These are phyloP conservation scores for Malachius bipustulatus DNA, from an alignment of 2,888 invertebrate genomes.

Conservation along the genomic window DNA sequence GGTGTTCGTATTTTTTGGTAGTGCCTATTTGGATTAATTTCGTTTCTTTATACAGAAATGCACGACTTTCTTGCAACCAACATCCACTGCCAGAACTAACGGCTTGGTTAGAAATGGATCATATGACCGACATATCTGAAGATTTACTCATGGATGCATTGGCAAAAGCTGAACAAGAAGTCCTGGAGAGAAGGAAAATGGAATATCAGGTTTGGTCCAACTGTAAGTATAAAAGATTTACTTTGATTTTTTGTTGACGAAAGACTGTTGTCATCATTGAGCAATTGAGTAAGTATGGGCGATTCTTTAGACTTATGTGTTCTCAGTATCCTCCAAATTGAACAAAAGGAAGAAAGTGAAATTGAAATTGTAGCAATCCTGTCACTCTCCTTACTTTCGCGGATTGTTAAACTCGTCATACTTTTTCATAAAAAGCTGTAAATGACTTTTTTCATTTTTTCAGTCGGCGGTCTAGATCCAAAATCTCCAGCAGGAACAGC, in stretches of 20 bases:
- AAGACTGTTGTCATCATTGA: no score
- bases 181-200: slow-evolving; percentile 60
- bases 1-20: neutral
- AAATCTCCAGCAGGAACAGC: slow-evolving; percentile 78
- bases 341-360: neutral
- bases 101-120: slow-evolving; percentile 59
- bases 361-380: no score
- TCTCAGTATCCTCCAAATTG: no score
- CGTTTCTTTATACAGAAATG: slow-evolving; percentile 57
- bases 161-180: slow-evolving; percentile 65
- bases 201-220: slow-evolving; percentile 72
- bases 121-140: slow-evolving; percentile 53
- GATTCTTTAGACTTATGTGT: no score
- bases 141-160: slow-evolving; percentile 64
- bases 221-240: slow-evolving; percentile 40
- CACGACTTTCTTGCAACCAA: slow-evolving; percentile 61
- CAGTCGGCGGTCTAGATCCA: slow-evolving; percentile 72
- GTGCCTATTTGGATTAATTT: no score
- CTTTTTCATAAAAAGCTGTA: no score
- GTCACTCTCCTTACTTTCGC: no score
- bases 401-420: no score
- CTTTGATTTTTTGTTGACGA: no score
- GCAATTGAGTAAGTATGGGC: no score
- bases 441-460: slow-evolving; percentile 18
- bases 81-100: slow-evolving; percentile 53